Evolutionary conservation across 2,888 invertebrate species (phyloP).

Genomic region (Brachyptera putata): DNA sequence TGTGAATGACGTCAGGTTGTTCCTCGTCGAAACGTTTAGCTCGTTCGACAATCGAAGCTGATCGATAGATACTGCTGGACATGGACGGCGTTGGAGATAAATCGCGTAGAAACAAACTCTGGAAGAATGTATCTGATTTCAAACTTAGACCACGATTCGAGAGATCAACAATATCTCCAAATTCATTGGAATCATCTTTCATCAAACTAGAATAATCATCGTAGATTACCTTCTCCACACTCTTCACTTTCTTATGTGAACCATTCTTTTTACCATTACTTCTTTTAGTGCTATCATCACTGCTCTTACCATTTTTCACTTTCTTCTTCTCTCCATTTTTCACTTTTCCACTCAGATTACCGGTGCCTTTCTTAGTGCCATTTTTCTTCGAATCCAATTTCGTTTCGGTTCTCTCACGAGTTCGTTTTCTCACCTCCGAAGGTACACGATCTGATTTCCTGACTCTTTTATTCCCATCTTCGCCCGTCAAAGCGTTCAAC

Average conservation of each 20-base stretch:
- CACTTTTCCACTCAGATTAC: conserved; percentile 33
- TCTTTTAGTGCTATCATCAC: conserved; percentile 10
- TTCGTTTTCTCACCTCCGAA: conserved; percentile 38
- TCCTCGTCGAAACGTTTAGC: conserved; percentile 54
- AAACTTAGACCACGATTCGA: background rate
- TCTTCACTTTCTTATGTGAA: background rate
- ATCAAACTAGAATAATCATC: too few species aligned
- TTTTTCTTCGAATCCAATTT: conserved; percentile 38
- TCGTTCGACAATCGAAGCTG: conserved; percentile 62
- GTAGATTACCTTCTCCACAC: background rate
- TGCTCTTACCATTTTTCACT: conserved; percentile 14
- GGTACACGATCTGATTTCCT: conserved; percentile 39
- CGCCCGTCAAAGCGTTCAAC: conserved; percentile 23
- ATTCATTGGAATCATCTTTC: background rate
- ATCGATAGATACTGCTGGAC: conserved; percentile 44
- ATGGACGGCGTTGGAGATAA: conserved; percentile 44
- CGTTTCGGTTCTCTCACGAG: conserved; percentile 42
- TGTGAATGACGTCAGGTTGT: background rate
- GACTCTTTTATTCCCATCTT: conserved; percentile 39
- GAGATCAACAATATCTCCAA: background rate
- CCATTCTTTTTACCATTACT: conserved; percentile 5
- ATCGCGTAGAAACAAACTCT: conserved; percentile 62
- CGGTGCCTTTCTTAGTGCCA: conserved; percentile 37
- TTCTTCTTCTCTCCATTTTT: conserved; percentile 33
- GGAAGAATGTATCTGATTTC: conserved; percentile 61